Base-by-base conservation (phyloP, 2,113 vertebrate genomes). In the Strigops habroptila region DNA sequence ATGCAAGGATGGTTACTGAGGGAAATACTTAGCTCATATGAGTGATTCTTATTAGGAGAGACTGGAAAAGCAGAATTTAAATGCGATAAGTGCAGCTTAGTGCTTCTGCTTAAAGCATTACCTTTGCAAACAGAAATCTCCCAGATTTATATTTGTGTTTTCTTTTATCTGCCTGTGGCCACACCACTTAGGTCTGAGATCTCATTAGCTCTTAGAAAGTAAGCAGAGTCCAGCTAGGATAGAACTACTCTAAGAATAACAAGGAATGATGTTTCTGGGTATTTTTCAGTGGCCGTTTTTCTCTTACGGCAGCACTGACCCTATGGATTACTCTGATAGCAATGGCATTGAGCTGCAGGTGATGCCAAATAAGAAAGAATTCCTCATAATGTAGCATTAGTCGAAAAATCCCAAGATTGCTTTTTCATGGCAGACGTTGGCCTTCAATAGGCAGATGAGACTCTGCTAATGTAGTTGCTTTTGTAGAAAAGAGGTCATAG, bases 1-100 rank as follows among this genome's bases (percentile, higher is more conserved):
- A 96, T 95, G 67, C 83, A 97, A 65, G 49, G 70, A 73, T 94
- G 83, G 88, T 65, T 97, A 92, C 81, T 91, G 77, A 95, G 83
- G 95, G 86, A 67, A 95, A 86, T 93, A 62, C 92, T 86, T 91
- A 88, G 92, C 80, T 96, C 52, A 12, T 86, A 60, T 49, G 80
- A 95, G 44, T 87, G 86, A 93, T 76, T 76, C 77, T 91, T 92
- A 93, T 93, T 92, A 90, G 69, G 74, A 82, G 53, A 92, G 83
- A 79, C 70, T 92, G 86, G 74, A 57, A 94, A 93, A 94, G 88
- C 49, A 84, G 82, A 89, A 92, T 96, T 89, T n/a, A 91, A 76
- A 91, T 79, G 81, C 74, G 31, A 33, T 95, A 93, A 92, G 52
- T 89, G 78, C 83, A 87, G 62, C 81, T 79, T 93, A 84, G 77